Percentiles rank a stretch among this genome's conserved stretches.
Evolutionary conservation across 2,888 invertebrate genomes (phyloP).

Genomic region (Acronicta alni): DNA sequence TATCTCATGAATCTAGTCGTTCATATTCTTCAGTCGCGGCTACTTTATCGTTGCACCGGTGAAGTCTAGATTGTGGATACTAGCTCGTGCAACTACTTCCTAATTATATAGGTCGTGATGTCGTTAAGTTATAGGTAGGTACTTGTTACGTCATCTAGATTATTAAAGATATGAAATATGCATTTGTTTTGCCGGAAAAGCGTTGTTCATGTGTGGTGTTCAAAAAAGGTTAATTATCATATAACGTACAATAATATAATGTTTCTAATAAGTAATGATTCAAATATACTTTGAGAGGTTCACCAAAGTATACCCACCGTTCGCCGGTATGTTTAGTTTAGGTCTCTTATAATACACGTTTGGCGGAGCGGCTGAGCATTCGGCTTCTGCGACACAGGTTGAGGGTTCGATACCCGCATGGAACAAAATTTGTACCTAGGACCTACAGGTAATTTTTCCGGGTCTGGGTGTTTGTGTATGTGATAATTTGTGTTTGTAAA

Average conservation of each 20-base stretch:
- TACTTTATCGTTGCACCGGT: constrained; percentile 7
- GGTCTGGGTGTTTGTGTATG: too few relatives aligned
- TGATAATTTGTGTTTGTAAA: too few relatives aligned
- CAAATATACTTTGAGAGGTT: too few relatives aligned
- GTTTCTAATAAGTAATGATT: too few relatives aligned
- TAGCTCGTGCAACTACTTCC: constrained; percentile 7
- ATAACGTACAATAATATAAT: not conserved
- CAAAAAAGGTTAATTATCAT: not conserved
- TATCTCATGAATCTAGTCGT: constrained; percentile 39
- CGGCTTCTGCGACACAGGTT: too few relatives aligned
- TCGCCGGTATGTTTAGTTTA: too few relatives aligned
- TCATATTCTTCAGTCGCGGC: constrained; percentile 40
- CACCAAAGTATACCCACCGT: too few relatives aligned
- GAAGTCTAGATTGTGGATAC: constrained; percentile 22
- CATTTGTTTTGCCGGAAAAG: not conserved
- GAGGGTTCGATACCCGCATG: too few relatives aligned
- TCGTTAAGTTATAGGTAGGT: not conserved
- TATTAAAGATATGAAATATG: not conserved
- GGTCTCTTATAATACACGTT: too few relatives aligned
- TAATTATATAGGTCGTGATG: not conserved
- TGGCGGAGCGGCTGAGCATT: too few relatives aligned
- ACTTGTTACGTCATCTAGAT: not conserved
- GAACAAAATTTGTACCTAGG: too few relatives aligned
- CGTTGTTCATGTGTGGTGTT: not conserved
- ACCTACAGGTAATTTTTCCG: too few relatives aligned